Evolutionary conservation across 1,140 invertebrate genomes (phyloP), one percentile per base, ranked within the genome.

Genomic region (Grapholita molesta): DNA sequence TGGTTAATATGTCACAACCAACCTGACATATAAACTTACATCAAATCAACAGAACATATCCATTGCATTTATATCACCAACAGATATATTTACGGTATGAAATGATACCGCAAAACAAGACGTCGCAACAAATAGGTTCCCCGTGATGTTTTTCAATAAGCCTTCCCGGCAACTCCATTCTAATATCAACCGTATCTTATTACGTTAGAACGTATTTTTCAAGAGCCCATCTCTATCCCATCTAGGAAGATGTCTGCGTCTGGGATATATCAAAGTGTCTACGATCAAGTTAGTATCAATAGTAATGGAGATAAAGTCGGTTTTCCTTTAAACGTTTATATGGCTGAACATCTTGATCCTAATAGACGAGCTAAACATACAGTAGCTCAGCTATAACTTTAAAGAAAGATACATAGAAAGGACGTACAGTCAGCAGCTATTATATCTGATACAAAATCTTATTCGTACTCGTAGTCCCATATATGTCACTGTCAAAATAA

Each of bases 91-190:
- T 28, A 57, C 24, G 28, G 21, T 18, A 28, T 28, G 55, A 61
- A 61, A 61, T 61, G 55, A 61, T 61, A 61, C 25, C 24, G 55
- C 55, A 61, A 61, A 61, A 61, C 55, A 61, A 61, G 55, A 61
- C 28, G 25, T 28, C 24, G 8, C 1, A 9, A 57, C 53, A 57
- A 57, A 57, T 57, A 57, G 21, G 25, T 7, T n/a, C 25, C 0
- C 7, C 55, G 55, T 8, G 7, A 61, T 61, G 25, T 32, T 61
- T 61, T 61, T 61, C 55, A 61, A 61, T 61, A 61, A 57, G 42
- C 42, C 42, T 21, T 21, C 42, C 15, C n/a, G 42, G 21, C 18
- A 48, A 8, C 9, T 48, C 7, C 18, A 48, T n/a, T 21, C 42
- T 21, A 48, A 48, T 48, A 21, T 48, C 0, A 9, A 2, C 18